A percentile compares a stretch with the other conserved stretches of the same genome.
These are phyloP conservation scores for Rhadina sibilatrix DNA, from an alignment of 2,113 vertebrate species.

Conservation along the genomic window DNA sequence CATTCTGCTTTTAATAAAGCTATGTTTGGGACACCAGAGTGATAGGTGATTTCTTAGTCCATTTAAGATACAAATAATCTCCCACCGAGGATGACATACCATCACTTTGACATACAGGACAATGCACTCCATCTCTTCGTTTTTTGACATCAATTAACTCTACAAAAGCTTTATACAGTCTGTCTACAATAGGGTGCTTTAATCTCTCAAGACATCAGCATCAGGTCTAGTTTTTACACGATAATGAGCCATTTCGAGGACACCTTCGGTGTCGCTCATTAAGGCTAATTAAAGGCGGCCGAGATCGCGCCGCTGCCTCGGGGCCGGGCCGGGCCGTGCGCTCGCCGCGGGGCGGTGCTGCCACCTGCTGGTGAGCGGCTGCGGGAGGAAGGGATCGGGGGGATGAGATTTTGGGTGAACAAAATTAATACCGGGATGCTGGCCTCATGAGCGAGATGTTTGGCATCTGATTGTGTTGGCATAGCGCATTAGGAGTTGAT, in stretches of 20 bases:
- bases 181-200: background rate
- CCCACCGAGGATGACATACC: background rate
- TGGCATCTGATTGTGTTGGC: background rate
- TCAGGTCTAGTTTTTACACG: fast-evolving
- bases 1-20: background rate
- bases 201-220: background rate
- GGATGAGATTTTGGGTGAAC: fast-evolving
- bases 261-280: fast-evolving
- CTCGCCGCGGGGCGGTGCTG: background rate
- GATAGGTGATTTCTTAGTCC: background rate
- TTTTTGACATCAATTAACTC: background rate
- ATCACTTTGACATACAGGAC: background rate
- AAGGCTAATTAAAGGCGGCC: fast-evolving
- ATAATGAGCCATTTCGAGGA: fast-evolving
- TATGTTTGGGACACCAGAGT: background rate
- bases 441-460: background rate
- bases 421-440: fast-evolving
- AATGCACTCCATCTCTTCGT: background rate
- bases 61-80: background rate
- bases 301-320: fast-evolving
- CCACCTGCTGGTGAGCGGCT: background rate
- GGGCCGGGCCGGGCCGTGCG: background rate
- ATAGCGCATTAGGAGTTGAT: background rate
- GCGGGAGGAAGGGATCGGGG: fast-evolving
- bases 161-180: background rate